Evolutionary conservation across 2,797 vertebrate genomes (phyloP), one percentile per base, ranked within the genome.

Genomic region (Dendrocincla fuliginosa): DNA sequence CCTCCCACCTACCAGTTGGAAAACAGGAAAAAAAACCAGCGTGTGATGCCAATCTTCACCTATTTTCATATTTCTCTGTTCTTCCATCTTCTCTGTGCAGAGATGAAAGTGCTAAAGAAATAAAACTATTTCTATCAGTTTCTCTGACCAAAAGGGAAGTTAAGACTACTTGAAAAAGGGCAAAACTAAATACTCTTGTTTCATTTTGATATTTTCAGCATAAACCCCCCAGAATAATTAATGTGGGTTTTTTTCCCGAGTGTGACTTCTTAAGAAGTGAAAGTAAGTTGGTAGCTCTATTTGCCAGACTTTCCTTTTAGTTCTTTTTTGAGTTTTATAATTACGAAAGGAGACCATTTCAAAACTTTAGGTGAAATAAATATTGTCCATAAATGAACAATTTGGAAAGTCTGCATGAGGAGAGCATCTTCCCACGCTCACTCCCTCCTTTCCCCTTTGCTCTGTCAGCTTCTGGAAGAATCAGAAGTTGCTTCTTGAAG

Each of bases 1-100:
- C 90, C 96, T 97, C 96, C 96, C 91, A 97, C 96, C 90, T 96
- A 93, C 90, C 96, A 97, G 74, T 93, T 91, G 95, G 95, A 81
- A 90, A 97, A 91, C 61, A 91, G 50, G 49, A 32, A 61, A 83
- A 94, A 87, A 53, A 44, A 5, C 2, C 10, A 78, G 28, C 28
- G 60, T 94, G 85, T 84, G 76, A 94, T 96, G 90, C 42, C 90
- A 90, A 16, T 93, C 80, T 78, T 59, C 50, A 87, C 93, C 83
- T 94, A 93, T 93, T 94, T 96, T 94, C 90, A 44, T 91, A 41
- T 92, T 91, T 92, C 37, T 88, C 82, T 85, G 28, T 71, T 89
- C 91, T 78, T 23, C 13, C 20, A 32, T 69, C 35, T 7, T 84
- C 16, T 75, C 30, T 77, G 17, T 37, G 32, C 16, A 44, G 28